A percentile compares a stretch with the other conserved stretches of the same genome.
Conservation (phyloP, 2,888 invertebrate genomes). For the Caradrina kadenii region DNA sequence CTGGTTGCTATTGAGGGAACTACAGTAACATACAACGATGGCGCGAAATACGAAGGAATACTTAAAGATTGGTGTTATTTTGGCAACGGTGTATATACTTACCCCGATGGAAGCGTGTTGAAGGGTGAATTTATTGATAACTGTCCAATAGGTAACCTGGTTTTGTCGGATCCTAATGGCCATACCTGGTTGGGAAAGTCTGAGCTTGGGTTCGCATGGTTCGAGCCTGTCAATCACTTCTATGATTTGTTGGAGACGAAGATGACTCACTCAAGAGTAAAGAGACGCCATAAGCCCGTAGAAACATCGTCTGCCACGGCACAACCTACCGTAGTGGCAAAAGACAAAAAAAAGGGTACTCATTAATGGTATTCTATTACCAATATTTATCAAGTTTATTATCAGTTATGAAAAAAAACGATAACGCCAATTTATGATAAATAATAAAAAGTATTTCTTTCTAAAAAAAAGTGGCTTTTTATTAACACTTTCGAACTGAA, state of each 20-base stretch:
- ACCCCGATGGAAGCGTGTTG: conserved; percentile 88
- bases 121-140: conserved; percentile 88
- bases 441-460: too few relatives aligned
- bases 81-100: conserved; percentile 86
- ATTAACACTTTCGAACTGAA: too few relatives aligned
- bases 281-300: conserved; percentile 45
- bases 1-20: conserved; percentile 79
- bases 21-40: conserved; percentile 83
- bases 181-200: conserved; percentile 89
- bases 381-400: too few relatives aligned
- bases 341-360: not conserved
- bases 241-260: conserved; percentile 80
- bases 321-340: fast-evolving
- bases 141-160: conserved; percentile 83
- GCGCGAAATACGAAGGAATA: conserved; percentile 86
- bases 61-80: conserved; percentile 86
- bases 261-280: conserved; percentile 60
- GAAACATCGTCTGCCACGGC: fast-evolving
- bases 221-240: conserved; percentile 84
- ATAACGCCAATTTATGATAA: not conserved
- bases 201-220: conserved; percentile 81
- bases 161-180: conserved; percentile 87
- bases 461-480: too few relatives aligned
- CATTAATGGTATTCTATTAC: not conserved
- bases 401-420: too few relatives aligned